These are phyloP conservation scores for Meganola albula DNA, from an alignment of 2,888 invertebrate species.

Conservation along the genomic window DNA sequence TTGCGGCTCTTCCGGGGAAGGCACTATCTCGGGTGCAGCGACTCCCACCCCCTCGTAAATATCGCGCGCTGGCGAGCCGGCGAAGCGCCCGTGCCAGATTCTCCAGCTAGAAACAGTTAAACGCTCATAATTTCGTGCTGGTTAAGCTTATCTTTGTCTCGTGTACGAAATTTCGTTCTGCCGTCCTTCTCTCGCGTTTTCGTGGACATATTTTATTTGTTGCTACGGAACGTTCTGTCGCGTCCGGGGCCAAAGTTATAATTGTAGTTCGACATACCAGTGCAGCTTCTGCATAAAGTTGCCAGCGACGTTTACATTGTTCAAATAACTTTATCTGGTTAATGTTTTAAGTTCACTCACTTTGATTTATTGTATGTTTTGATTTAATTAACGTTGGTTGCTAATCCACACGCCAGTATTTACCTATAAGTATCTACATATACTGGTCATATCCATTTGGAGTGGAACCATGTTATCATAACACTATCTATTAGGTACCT, in stretches of 20 bases:
- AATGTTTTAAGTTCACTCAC: conserved; percentile 57
- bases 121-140: conserved; percentile 78
- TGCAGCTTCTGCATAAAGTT: conserved; percentile 72
- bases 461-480: no score
- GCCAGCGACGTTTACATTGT: conserved; percentile 64
- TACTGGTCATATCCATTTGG: no score
- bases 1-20: conserved; percentile 71
- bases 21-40: conserved; percentile 71
- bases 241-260: conserved; percentile 73
- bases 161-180: conserved; percentile 70
- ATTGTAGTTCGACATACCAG: conserved; percentile 74
- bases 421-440: no score
- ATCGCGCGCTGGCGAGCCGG: conserved; percentile 76
- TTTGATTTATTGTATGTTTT: conserved; percentile 30
- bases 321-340: conserved; percentile 67
- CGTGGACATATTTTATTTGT: conserved; percentile 74
- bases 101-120: conserved; percentile 78
- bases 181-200: conserved; percentile 67
- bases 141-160: conserved; percentile 78
- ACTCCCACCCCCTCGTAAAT: conserved; percentile 72
- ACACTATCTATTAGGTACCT: no score
- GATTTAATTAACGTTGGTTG: conserved; percentile 22
- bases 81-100: conserved; percentile 77
- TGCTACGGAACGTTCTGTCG: conserved; percentile 61
- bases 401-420: no score